Conservation (phyloP, 2,888 invertebrate species). For the Melieria crassipennis region DNA sequence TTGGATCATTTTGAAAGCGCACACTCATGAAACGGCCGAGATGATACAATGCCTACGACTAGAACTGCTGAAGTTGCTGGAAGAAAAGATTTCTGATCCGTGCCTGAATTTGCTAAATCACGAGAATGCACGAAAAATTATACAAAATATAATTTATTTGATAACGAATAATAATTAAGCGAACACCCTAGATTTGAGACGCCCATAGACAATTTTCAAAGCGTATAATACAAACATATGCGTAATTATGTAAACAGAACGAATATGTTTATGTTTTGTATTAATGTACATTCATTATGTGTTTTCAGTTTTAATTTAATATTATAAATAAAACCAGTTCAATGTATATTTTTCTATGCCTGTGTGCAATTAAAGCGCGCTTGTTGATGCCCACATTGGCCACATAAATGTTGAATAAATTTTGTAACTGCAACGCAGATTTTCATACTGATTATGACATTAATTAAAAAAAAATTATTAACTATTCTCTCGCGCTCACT, state of each 20-base stretch:
- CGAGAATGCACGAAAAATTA: conserved; percentile 79
- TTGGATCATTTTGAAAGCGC: conserved; percentile 84
- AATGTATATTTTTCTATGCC: neutral
- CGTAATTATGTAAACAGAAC: too few relatives aligned
- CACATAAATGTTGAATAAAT: neutral
- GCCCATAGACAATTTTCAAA: too few relatives aligned
- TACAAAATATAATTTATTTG: conserved; percentile 78
- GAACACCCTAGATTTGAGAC: neutral
- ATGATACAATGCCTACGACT: conserved; percentile 80
- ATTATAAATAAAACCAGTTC: neutral
- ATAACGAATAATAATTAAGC: conserved; percentile 66
- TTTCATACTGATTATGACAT: too few relatives aligned
- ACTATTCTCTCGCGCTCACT: too few relatives aligned
- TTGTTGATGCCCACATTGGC: too few relatives aligned
- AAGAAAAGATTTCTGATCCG: conserved; percentile 86
- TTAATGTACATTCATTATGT: too few relatives aligned
- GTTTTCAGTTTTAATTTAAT: neutral
- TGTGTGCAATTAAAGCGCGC: neutral
- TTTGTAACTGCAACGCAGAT: neutral
- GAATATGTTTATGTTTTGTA: too few relatives aligned
- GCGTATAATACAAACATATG: too few relatives aligned
- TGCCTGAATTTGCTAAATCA: conserved; percentile 78
- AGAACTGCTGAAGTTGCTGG: conserved; percentile 80
- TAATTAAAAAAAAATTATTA: too few relatives aligned
- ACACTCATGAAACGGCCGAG: conserved; percentile 82